phyloP scores from a whole-genome alignment of 2,113 vertebrate species.

The Osmerus eperlanus region DNA sequence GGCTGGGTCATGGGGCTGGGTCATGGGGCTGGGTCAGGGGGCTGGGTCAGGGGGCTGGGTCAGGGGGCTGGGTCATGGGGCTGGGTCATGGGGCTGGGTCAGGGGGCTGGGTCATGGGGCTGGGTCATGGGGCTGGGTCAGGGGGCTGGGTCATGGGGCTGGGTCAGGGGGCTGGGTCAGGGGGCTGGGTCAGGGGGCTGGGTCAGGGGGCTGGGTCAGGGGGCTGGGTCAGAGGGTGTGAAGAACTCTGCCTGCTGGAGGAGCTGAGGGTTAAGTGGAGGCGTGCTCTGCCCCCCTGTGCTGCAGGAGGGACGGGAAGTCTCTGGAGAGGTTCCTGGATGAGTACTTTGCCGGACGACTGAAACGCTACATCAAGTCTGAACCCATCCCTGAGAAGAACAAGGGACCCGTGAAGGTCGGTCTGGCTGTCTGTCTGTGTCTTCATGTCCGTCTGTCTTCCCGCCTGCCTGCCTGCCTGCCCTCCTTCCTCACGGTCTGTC shows the following conservation, averaged over 20 bases:
- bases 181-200: slow-evolving; percentile 27
- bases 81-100: too few species aligned
- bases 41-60: too few species aligned
- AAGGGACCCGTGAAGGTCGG: slow-evolving; percentile 64
- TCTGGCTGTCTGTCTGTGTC: neutral
- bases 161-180: slow-evolving; percentile 25
- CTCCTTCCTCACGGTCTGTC: too few species aligned
- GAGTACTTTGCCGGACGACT: slow-evolving; percentile 67
- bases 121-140: too few species aligned
- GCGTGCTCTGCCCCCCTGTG: slow-evolving; percentile 9
- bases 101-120: too few species aligned
- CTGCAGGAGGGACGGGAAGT: slow-evolving; percentile 70
- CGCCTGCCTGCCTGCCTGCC: neutral
- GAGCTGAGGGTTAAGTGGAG: neutral
- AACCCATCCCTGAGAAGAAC: slow-evolving; percentile 67
- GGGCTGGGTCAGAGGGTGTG: too few species aligned
- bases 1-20: slow-evolving; percentile 26
- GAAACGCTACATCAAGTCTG: slow-evolving; percentile 72
- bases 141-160: too few species aligned
- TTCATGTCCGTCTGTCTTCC: slow-evolving; percentile 1
- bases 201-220: too few species aligned
- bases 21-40: slow-evolving; percentile 24
- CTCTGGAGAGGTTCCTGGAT: slow-evolving; percentile 69
- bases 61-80: too few species aligned
- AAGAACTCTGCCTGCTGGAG: too few species aligned